Evolutionary conservation across 1,140 invertebrate genomes (phyloP), one percentile per base, ranked within the genome.

Genomic region (Tetragonula clypearis): DNA sequence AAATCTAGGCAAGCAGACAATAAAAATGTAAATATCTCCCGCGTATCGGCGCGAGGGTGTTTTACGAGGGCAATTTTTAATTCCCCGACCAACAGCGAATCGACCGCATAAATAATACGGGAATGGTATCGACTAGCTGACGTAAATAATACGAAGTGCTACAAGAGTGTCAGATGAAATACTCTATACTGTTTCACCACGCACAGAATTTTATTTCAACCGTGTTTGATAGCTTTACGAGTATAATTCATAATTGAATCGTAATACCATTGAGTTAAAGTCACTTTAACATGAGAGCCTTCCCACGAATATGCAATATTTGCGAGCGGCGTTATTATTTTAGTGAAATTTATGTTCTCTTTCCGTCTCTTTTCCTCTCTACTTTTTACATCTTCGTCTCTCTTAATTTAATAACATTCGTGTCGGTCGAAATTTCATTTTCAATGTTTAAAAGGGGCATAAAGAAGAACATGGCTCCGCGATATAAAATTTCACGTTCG

Each of bases 61-160:
- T 74, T 74, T 53, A 65, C 15, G 19, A 73, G 23, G 19, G 56
- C 19, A 53, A 82, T 82, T 82, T 82, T 74, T 82, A 74, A 74
- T 56, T 74, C 19, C 41, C 2, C 19, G 14, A 30, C n/a, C 14
- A 35, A 60, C 8, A 21, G 21, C 35, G 19, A 35, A 55, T 82
- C 15, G 56, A 15, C 12, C 3, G 71, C 41, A 82, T 82, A 82
- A 82, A 62, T 82, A 82, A 74, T 81, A 62, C 8, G 15, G 41
- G 26, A 73, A 73, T 82, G n/a, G 4, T 55, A 82, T 74, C 79
- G 71, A 82, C 14, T 82, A 71, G 41, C 41, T 55, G 41, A 55
- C 41, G 14, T 74, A 74, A 82, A 74, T 82, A 82, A 62, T 62
- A 35, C n/a, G 56, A 53, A 73, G 62, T 49, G 55, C n/a, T 26